Percentiles rank a stretch among this genome's conserved stretches.
These are phyloP conservation scores for Saccostrea echinata DNA, from an alignment of 1,140 invertebrate species.

Conservation along the genomic window DNA sequence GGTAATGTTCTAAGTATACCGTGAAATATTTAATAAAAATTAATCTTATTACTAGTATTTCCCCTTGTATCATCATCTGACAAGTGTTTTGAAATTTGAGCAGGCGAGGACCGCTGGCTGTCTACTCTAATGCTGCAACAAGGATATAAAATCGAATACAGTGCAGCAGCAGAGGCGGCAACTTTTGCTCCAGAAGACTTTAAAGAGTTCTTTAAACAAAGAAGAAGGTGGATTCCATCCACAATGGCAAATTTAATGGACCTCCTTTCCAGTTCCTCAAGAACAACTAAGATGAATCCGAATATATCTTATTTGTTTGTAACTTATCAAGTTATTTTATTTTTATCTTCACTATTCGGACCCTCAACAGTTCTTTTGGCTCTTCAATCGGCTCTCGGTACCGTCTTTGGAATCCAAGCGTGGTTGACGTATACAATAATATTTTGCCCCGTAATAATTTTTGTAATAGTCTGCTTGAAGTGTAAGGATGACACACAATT, in stretches of 20 bases:
- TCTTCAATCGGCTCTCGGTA: conserved; percentile 94
- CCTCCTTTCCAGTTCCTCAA: conserved; percentile 81
- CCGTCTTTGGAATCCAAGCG: conserved; percentile 81
- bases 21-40: too few species aligned
- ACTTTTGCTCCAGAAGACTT: conserved; percentile 84
- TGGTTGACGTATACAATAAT: conserved; percentile 69
- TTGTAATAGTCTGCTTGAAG: conserved; percentile 92
- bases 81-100: too few species aligned
- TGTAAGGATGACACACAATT: conserved; percentile 81
- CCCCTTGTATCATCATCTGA: too few species aligned
- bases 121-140: conserved; percentile 84
- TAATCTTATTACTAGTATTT: too few species aligned
- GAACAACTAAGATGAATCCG: conserved; percentile 82
- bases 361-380: conserved; percentile 94
- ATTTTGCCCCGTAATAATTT: conserved; percentile 72
- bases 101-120: conserved; percentile 81
- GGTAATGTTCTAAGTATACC: conserved; percentile 71
- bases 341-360: conserved; percentile 83
- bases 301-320: conserved; percentile 84
- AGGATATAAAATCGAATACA: conserved; percentile 85
- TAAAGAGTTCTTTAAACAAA: conserved; percentile 79
- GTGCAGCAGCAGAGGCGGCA: conserved; percentile 84
- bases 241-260: conserved; percentile 86
- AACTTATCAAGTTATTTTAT: conserved; percentile 79
- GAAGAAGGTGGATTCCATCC: conserved; percentile 84